Evolutionary conservation across 2,797 vertebrate genomes (phyloP), one percentile per base, ranked within the genome.

Genomic region (Acipenser oxyrinchus): DNA sequence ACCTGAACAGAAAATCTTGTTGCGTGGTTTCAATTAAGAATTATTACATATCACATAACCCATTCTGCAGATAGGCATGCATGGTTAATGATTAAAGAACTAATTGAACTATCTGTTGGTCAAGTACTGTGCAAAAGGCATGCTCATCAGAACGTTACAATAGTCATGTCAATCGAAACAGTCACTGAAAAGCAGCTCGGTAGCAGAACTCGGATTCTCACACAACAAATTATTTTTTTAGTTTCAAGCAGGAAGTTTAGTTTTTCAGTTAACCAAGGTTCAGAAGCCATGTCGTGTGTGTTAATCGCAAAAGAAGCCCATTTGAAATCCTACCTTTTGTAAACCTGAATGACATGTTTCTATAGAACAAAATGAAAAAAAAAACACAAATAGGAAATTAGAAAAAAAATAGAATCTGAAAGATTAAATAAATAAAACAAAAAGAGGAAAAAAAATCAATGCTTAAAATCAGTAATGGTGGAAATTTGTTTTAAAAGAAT

Each of bases 311-410:
- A 69, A 69, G 59, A 68, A 75, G 71, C 67, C 73, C 71, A 76
- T 68, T 82, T 87, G 75, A 89, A 89, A 84, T 95, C 96, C 95
- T 99, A 99, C 96, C 96, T 99, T 98, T 99, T 92, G 96, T 90
- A 97, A 99, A 98, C 92, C 96, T 98, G 96, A 99, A 97, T 93
- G 95, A 98, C 96, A 98, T 97, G 93, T 99, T 99, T 99, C 95
- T 99, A 99, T 88, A 98, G 98, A 90, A 94, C 91, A 90, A 89
- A 83, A 88, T 82, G 87, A 82, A 86, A 81, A 92, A 92, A 93
- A 85, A 85, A 81, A 72, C 74, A 77, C 72, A 67, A 78, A 76
- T 64, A 77, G 76, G 74, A 79, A 77, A 73, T 60, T 69, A 65
- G 73, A 68, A 63, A 63, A n/a, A 71, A 69, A 63, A 70, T 50